Percentiles rank a stretch among this genome's conserved stretches.
Evolutionary conservation across 2,113 vertebrate genomes (phyloP).

Genomic region (Microtus richardsoni): DNA sequence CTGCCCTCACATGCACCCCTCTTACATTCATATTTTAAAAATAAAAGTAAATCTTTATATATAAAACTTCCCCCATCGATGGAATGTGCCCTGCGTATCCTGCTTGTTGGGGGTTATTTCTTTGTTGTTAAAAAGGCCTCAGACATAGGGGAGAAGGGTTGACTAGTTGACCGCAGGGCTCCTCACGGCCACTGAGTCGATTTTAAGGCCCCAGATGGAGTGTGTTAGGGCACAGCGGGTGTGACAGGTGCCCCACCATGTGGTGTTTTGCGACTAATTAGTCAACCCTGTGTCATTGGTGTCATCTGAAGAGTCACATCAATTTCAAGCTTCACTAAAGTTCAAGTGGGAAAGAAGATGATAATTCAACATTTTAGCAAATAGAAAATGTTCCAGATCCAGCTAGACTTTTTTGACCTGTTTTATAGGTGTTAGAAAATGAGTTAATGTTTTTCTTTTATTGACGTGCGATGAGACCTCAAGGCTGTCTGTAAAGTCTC

Average conservation of each 20-base stretch:
- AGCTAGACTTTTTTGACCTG: background rate
- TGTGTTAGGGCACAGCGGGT: background rate
- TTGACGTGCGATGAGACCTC: background rate
- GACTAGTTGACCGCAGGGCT: background rate
- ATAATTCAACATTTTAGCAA: slow-evolving; percentile 36
- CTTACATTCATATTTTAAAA: background rate
- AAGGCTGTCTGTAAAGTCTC: background rate
- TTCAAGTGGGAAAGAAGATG: slow-evolving; percentile 32
- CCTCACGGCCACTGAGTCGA: background rate
- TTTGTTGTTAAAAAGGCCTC: background rate
- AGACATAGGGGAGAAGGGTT: background rate
- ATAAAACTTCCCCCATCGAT: background rate
- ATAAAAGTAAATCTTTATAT: background rate
- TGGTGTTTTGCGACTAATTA: background rate
- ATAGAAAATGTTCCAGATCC: background rate
- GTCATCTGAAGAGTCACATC: background rate
- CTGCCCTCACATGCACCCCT: background rate
- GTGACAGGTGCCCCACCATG: background rate
- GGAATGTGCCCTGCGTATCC: background rate
- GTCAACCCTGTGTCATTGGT: background rate
- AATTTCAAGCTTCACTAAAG: slow-evolving; percentile 24
- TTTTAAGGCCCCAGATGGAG: background rate
- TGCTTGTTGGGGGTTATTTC: background rate
- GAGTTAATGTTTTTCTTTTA: background rate
- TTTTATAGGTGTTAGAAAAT: slow-evolving; percentile 20